A percentile compares a stretch with the other conserved stretches of the same genome.
Evolutionary conservation across 2,113 vertebrate genomes (phyloP).

Genomic region (Semnornis frantzii): DNA sequence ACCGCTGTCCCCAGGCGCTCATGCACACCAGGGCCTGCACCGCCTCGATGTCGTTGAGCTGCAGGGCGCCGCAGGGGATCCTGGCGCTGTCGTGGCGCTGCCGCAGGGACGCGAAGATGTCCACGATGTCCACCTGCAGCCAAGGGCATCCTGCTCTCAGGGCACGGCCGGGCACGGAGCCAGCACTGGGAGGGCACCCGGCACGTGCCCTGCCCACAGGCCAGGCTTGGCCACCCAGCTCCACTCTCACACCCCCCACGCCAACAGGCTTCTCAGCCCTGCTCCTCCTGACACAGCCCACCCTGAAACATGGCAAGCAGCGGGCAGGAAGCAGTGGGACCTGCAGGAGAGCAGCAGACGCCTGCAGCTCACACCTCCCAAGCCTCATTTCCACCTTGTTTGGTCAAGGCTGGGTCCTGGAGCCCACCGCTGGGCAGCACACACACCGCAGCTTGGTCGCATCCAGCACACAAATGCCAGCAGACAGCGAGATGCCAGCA

Average conservation of each 20-base stretch:
- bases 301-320: no score
- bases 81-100: slow-evolving; percentile 85
- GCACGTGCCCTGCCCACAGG: neutral
- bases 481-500: neutral
- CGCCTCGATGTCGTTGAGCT: slow-evolving; percentile 93
- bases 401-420: neutral
- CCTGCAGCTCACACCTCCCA: neutral
- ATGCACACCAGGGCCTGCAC: slow-evolving; percentile 95
- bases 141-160: slow-evolving; percentile 70
- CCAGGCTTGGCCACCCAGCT: neutral
- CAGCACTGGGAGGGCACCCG: slow-evolving; percentile 23
- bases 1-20: slow-evolving; percentile 94
- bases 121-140: slow-evolving; percentile 83
- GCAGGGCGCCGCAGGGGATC: slow-evolving; percentile 79
- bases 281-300: neutral
- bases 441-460: neutral
- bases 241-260: neutral
- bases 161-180: slow-evolving; percentile 6
- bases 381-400: neutral
- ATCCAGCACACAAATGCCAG: neutral
- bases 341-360: neutral
- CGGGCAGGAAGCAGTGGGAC: neutral
- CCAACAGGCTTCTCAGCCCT: neutral
- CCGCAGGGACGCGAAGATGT: slow-evolving; percentile 79
- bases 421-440: neutral